These are phyloP conservation scores for Tenthredo scrophulariae DNA, from an alignment of 2,888 invertebrate species.

Conservation along the genomic window DNA sequence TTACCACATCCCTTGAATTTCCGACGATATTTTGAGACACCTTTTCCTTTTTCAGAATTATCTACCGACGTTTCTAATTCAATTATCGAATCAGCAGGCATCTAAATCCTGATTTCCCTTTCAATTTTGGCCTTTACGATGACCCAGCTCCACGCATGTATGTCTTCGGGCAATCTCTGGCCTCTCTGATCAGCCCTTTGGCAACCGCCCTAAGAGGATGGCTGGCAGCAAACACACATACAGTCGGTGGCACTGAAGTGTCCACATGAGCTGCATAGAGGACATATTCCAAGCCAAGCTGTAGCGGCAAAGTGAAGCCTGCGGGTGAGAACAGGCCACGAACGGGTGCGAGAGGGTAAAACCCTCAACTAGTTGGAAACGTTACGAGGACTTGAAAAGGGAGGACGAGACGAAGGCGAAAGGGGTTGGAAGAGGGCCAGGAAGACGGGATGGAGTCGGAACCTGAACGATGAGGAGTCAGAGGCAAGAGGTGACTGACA, in stretches of 20 bases:
- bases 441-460: slow-evolving; percentile 11
- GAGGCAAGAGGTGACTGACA: slow-evolving; percentile 7
- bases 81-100: neutral
- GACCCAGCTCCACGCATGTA: neutral
- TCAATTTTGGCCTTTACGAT: neutral
- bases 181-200: slow-evolving; percentile 24
- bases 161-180: neutral
- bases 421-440: slow-evolving; percentile 32
- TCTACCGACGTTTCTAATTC: neutral
- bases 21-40: neutral
- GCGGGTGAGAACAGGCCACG: slow-evolving; percentile 6
- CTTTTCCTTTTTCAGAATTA: neutral
- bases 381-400: slow-evolving; percentile 28
- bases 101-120: neutral
- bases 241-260: slow-evolving; percentile 6
- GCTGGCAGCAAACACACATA: neutral
- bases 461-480: slow-evolving; percentile 6
- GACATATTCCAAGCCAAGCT: slow-evolving; percentile 19
- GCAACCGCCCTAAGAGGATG: neutral
- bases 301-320: neutral
- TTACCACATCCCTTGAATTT: neutral
- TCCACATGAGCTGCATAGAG: slow-evolving; percentile 1
- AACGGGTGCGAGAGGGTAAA: neutral
- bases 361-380: slow-evolving; percentile 7
- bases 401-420: slow-evolving; percentile 19